phyloP scores from a whole-genome alignment of 2,888 invertebrate genomes.

The Perizoma flavofasciatum region DNA sequence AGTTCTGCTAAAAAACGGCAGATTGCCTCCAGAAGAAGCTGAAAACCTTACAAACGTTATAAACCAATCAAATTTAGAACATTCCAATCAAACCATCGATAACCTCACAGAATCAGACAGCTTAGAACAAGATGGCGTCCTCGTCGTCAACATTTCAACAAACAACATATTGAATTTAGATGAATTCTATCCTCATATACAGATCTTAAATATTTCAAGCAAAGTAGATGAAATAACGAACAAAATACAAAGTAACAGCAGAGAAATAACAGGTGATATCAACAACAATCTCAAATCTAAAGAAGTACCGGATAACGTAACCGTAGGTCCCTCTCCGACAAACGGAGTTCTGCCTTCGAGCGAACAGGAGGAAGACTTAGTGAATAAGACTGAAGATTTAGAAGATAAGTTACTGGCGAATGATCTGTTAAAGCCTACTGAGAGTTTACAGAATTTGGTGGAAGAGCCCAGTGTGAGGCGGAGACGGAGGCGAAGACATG shows the following conservation, averaged over 20 bases:
- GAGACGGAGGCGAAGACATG: constrained; percentile 69
- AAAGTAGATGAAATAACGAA: constrained; percentile 79
- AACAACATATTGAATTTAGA: constrained; percentile 77
- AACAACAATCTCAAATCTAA: constrained; percentile 76
- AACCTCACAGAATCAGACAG: constrained; percentile 78
- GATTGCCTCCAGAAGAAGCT: constrained; percentile 66
- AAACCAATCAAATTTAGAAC: constrained; percentile 56
- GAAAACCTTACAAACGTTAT: constrained; percentile 51
- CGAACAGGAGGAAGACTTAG: constrained; percentile 66
- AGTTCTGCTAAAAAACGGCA: constrained; percentile 71
- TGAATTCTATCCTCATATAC: constrained; percentile 71
- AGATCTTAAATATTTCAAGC: constrained; percentile 66
- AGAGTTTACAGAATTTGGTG: constrained; percentile 69
- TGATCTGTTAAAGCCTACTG: constrained; percentile 68
- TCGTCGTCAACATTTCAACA: constrained; percentile 75
- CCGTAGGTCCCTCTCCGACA: constrained; percentile 75
- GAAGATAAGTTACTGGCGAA: constrained; percentile 55
- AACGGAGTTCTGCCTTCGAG: constrained; percentile 71
- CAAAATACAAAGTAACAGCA: constrained; percentile 82
- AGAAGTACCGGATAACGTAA: constrained; percentile 72
- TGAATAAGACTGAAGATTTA: constrained; percentile 58
- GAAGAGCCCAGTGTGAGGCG: constrained; percentile 56
- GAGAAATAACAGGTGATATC: constrained; percentile 80
- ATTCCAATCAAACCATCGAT: constrained; percentile 64
- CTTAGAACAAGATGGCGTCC: constrained; percentile 78